A percentile compares a stretch with the other conserved stretches of the same genome.
Conservation (phyloP, 2,113 vertebrate species). For the Typhlomys cinereus region DNA sequence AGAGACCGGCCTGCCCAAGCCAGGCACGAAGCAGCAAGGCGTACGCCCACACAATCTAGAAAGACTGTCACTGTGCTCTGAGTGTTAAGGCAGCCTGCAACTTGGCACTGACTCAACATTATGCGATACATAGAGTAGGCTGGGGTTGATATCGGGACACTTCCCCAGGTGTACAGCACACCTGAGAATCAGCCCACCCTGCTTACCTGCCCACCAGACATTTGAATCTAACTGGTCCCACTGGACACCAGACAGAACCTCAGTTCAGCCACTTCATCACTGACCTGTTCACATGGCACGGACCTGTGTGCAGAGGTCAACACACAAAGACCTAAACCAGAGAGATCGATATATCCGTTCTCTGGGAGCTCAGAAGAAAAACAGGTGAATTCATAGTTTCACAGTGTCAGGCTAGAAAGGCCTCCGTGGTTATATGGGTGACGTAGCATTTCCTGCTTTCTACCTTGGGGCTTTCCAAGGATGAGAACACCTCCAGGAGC, state of each 20-base stretch:
- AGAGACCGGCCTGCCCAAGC: neutral
- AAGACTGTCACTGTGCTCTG: constrained; percentile 13
- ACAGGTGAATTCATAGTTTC: neutral
- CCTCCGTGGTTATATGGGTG: neutral
- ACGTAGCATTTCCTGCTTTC: neutral
- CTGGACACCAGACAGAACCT: neutral
- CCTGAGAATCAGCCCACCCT: neutral
- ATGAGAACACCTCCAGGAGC: neutral
- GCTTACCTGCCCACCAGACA: neutral
- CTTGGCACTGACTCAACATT: neutral
- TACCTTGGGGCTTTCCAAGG: neutral
- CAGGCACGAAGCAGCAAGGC: constrained; percentile 23
- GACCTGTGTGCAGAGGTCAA: neutral
- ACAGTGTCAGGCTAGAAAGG: neutral
- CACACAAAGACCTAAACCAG: neutral
- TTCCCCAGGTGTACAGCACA: neutral
- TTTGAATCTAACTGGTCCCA: neutral
- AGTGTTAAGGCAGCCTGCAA: constrained; percentile 8
- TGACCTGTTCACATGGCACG: neutral
- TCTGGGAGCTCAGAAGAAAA: neutral
- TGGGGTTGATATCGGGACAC: neutral
- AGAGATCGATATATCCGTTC: constrained; percentile 20
- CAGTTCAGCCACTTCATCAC: neutral
- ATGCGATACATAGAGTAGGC: neutral
- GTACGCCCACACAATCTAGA: neutral